Evolutionary conservation across 2,113 vertebrate genomes (phyloP).

Genomic region (Limnothrissa miodon): DNA sequence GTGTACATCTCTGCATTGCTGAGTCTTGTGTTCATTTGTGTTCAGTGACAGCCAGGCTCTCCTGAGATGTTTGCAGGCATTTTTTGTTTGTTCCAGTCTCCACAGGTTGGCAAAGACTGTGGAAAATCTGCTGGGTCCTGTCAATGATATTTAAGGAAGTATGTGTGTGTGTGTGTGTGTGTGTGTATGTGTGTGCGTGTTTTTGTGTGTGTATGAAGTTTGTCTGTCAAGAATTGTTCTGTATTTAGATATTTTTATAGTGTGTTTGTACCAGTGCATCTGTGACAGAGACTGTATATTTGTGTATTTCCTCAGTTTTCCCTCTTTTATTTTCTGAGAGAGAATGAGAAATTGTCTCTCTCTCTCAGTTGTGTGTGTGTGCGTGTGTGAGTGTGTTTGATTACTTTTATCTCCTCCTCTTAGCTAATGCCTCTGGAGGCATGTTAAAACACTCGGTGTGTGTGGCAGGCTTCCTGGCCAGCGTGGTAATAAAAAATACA

Average conservation of each 20-base stretch:
- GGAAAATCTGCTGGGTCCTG: background rate
- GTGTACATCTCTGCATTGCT: background rate
- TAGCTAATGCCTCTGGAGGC: background rate
- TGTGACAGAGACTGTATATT: background rate
- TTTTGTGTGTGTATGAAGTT: background rate
- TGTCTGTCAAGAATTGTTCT: too few relatives aligned
- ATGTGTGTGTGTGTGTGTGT: slow-evolving; percentile 2
- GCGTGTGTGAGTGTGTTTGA: background rate
- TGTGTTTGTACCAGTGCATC: slow-evolving; percentile 22
- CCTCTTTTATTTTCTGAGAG: background rate
- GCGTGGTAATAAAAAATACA: background rate
- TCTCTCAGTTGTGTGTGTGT: background rate
- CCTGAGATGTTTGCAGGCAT: background rate
- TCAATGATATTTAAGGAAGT: background rate
- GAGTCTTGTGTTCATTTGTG: background rate
- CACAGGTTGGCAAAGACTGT: background rate
- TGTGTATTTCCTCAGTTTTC: background rate
- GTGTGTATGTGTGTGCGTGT: background rate
- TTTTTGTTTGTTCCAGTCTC: background rate
- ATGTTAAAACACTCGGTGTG: background rate
- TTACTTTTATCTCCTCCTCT: background rate
- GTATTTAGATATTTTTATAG: too few relatives aligned
- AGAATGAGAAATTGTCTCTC: too few relatives aligned
- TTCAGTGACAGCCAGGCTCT: background rate
- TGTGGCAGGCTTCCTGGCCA: background rate